phyloP scores from a whole-genome alignment of 2,888 invertebrate genomes.

The Baccha elongata region DNA sequence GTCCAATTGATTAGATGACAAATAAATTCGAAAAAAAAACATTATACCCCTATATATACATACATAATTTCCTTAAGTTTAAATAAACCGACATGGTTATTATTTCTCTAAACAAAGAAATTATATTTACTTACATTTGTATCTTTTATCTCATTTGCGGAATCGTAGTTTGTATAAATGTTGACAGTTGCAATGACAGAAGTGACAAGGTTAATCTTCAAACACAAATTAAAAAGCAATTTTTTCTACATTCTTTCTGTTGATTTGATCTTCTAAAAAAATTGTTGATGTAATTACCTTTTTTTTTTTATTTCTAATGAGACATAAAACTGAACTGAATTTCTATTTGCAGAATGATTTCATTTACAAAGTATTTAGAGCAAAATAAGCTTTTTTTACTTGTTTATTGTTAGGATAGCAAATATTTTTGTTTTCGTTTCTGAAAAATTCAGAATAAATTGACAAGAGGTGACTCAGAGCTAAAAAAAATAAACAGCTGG shows the following conservation, averaged over 20 bases:
- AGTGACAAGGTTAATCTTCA: constrained; percentile 2
- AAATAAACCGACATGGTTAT: too few species aligned
- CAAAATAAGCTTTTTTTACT: background rate
- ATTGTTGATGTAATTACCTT: too few species aligned
- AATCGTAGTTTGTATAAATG: background rate
- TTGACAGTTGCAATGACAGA: background rate
- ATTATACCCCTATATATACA: too few species aligned
- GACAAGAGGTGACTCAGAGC: background rate
- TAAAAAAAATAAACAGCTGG: too few species aligned
- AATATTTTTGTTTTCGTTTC: background rate
- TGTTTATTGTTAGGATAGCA: background rate
- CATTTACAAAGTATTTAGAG: background rate
- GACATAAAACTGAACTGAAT: background rate
- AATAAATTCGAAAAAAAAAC: too few species aligned
- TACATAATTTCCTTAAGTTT: too few species aligned
- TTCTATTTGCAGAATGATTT: background rate
- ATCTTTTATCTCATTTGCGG: background rate
- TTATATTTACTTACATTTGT: too few species aligned
- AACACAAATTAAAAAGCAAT: background rate
- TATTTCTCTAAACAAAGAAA: too few species aligned
- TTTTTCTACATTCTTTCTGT: too few species aligned
- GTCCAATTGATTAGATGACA: too few species aligned
- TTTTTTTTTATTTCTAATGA: too few species aligned
- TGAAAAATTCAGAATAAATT: background rate
- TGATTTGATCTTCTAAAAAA: too few species aligned